Percentiles rank a stretch among this genome's conserved stretches.
These are phyloP conservation scores for Lasioglossum morio DNA, from an alignment of 2,888 invertebrate genomes.

Conservation along the genomic window DNA sequence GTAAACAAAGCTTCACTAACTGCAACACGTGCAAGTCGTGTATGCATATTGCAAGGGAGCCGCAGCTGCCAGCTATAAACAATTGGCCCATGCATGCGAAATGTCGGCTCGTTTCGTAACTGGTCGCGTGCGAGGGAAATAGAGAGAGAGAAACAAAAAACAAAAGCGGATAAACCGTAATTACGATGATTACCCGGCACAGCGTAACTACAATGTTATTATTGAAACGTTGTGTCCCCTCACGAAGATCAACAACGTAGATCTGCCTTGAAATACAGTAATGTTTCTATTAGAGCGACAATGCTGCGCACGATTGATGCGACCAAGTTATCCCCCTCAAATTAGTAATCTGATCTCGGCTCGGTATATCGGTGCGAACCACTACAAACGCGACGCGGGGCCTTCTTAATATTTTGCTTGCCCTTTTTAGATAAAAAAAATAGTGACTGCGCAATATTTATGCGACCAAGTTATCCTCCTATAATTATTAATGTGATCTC, in stretches of 20 bases:
- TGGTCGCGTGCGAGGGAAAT: slow-evolving; percentile 22
- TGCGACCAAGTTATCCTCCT: no score
- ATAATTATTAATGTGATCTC: no score
- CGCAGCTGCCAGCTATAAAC: slow-evolving; percentile 49
- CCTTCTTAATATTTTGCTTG: no score
- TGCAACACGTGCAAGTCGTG: slow-evolving; percentile 26
- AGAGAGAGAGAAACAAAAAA: slow-evolving; percentile 7
- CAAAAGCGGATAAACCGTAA: slow-evolving; percentile 38
- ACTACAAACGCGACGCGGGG: no score
- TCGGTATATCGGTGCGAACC: no score
- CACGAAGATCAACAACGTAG: slow-evolving; percentile 23
- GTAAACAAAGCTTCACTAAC: slow-evolving; percentile 32
- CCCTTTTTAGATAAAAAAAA: no score
- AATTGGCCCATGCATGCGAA: slow-evolving; percentile 64
- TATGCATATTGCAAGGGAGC: slow-evolving; percentile 49
- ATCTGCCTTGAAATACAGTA: slow-evolving; percentile 26
- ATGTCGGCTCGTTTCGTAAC: slow-evolving; percentile 27
- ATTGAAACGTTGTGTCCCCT: slow-evolving; percentile 36
- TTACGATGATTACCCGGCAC: slow-evolving; percentile 17
- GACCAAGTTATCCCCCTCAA: no score
- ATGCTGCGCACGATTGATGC: no score
- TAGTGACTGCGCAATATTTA: no score
- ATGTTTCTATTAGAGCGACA: no score
- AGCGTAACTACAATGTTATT: slow-evolving; percentile 39
- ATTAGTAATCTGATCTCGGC: no score